These are phyloP conservation scores for Allygus modestus DNA, from an alignment of 2,888 invertebrate genomes.

Conservation along the genomic window DNA sequence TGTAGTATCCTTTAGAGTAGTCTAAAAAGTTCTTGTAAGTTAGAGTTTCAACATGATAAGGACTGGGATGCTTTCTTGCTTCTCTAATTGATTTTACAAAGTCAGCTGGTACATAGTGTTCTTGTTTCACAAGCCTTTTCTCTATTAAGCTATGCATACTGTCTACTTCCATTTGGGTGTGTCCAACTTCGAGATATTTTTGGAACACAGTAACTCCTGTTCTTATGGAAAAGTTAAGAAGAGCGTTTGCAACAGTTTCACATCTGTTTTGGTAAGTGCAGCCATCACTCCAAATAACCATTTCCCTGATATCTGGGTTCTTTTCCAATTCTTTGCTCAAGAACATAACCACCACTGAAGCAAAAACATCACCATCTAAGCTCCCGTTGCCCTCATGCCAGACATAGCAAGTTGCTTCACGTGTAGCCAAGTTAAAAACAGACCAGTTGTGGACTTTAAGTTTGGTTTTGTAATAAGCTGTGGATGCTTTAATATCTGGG, in stretches of 20 bases:
- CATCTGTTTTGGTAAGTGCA: constrained; percentile 56
- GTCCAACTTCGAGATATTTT: constrained; percentile 44
- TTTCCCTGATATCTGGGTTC: constrained; percentile 30
- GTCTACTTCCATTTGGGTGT: no score
- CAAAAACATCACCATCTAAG: constrained; percentile 27
- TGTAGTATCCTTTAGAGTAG: constrained; percentile 52
- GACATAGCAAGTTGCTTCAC: constrained; percentile 44
- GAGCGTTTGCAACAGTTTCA: constrained; percentile 44
- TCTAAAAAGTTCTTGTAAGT: constrained; percentile 45
- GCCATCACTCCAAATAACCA: constrained; percentile 54
- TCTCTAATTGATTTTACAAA: constrained; percentile 8
- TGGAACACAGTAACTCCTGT: constrained; percentile 46
- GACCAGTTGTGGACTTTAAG: constrained; percentile 52
- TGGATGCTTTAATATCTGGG: constrained; percentile 57
- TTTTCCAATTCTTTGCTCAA: constrained; percentile 1
- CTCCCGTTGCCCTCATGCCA: constrained; percentile 56
- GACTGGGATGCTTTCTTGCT: constrained; percentile 12
- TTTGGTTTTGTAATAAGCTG: constrained; percentile 59
- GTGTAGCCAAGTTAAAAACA: constrained; percentile 33
- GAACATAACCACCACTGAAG: constrained; percentile 29
- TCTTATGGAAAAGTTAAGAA: constrained; percentile 17
- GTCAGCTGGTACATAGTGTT: constrained; percentile 55
- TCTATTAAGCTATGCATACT: constrained; percentile 33
- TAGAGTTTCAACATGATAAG: constrained; percentile 50
- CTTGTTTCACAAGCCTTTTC: constrained; percentile 15